A percentile compares a stretch with the other conserved stretches of the same genome.
Evolutionary conservation across 2,113 vertebrate species (phyloP).

Genomic region (Ailurus styani): DNA sequence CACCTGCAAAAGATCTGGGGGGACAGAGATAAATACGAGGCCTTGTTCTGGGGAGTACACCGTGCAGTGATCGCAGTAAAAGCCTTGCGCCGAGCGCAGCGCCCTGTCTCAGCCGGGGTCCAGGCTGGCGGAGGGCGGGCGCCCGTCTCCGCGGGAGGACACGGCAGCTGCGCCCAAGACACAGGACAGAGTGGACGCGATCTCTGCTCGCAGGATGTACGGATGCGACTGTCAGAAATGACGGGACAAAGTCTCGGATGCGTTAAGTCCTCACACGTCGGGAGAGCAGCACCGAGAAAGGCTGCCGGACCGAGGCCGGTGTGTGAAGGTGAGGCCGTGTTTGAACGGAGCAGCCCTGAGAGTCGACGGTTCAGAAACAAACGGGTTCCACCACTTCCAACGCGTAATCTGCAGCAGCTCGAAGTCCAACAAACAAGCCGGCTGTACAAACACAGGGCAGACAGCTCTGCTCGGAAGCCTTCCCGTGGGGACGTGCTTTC

Average conservation of each 20-base stretch:
- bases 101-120: neutral
- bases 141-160: neutral
- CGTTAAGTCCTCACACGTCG: too few relatives aligned
- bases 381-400: neutral
- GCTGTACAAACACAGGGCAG: too few relatives aligned
- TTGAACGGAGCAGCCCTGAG: neutral
- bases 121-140: neutral
- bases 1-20: neutral
- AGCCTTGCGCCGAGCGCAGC: neutral
- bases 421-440: neutral
- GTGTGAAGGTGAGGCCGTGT: neutral
- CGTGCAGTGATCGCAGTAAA: neutral
- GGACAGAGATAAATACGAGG: neutral
- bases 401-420: neutral
- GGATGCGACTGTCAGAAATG: neutral
- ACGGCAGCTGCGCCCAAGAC: accelerated
- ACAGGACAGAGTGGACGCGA: neutral
- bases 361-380: neutral
- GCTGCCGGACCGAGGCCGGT: accelerated
- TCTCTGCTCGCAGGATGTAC: too few relatives aligned
- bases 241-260: neutral
- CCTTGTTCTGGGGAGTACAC: neutral
- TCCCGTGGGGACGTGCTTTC: neutral
- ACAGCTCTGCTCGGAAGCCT: neutral
- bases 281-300: neutral